Base-by-base conservation (phyloP, 1,140 invertebrate species). In the Leptonema lineaticorne region DNA sequence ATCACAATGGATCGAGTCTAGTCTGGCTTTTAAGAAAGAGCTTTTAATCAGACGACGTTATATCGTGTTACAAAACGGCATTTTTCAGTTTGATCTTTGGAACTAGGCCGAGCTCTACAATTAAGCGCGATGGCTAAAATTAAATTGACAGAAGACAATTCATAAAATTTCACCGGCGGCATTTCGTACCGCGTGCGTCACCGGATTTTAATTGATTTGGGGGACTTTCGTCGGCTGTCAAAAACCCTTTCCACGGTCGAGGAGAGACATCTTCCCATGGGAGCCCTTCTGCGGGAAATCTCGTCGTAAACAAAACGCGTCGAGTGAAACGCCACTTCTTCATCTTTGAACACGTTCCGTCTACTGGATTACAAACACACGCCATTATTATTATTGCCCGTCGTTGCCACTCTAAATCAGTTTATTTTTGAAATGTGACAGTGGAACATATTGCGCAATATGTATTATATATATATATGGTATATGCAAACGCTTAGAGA, bases 311-410 rank as follows among this genome's bases (percentile, higher is more conserved):
- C 48, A 53, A 37, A 7, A 53, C 48, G 48, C 48, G 20, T 53
- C 48, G 48, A 53, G 24, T 41, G 48, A 53, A 53, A 53, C 2
- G 16, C 48, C n/a, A n/a, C n/a, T n/a, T n/a, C n/a, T 53, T 53
- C 48, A 53, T 22, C 48, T 22, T 9, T 8, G 48, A 20, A 53
- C 48, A 53, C n/a, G 22, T 16, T 41, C 37, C 37, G 16, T 16
- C 37, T 41, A 41, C 37, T 41, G n/a, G n/a, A n/a, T n/a, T n/a
- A n/a, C n/a, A n/a, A n/a, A n/a, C n/a, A n/a, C n/a, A n/a, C n/a
- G n/a, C n/a, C n/a, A n/a, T n/a, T n/a, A n/a, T n/a, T n/a, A n/a
- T n/a, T n/a, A n/a, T n/a, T n/a, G n/a, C n/a, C n/a, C n/a, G n/a
- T n/a, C n/a, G n/a, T n/a, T n/a, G n/a, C n/a, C n/a, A 9, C 5